These are phyloP conservation scores for Choreutis nemorana DNA, from an alignment of 2,888 invertebrate species.

Conservation along the genomic window DNA sequence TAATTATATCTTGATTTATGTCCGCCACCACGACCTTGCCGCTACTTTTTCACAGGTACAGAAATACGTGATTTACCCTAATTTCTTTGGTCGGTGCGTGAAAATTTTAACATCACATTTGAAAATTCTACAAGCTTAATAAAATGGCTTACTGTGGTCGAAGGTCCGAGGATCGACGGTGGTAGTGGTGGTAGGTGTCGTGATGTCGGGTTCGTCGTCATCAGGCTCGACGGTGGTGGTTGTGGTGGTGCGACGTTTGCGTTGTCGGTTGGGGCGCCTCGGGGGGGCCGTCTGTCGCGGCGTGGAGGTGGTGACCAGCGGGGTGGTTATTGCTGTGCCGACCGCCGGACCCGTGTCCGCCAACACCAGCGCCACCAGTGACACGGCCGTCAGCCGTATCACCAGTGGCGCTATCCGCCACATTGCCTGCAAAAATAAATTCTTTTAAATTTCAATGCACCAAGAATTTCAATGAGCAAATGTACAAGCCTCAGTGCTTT, in stretches of 20 bases:
- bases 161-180: slow-evolving; percentile 42
- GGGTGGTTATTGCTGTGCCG: slow-evolving; percentile 11
- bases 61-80: too few species aligned
- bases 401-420: slow-evolving; percentile 52
- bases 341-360: slow-evolving; percentile 33
- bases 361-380: slow-evolving; percentile 55
- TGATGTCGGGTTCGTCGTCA: slow-evolving; percentile 30
- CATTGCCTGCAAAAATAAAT: too few species aligned
- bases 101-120: too few species aligned
- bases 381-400: slow-evolving; percentile 41
- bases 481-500: too few species aligned
- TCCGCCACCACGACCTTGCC: too few species aligned
- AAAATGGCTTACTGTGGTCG: slow-evolving; percentile 45
- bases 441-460: too few species aligned
- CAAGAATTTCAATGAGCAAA: too few species aligned
- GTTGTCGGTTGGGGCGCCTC: slow-evolving; percentile 23
- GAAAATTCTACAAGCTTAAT: slow-evolving; percentile 3
- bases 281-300: slow-evolving; percentile 14
- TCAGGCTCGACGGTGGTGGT: slow-evolving; percentile 26
- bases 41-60: too few species aligned
- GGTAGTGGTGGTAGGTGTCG: slow-evolving; percentile 33
- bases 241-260: slow-evolving; percentile 35
- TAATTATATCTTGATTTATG: slow-evolving; percentile 32
- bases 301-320: slow-evolving; percentile 10
- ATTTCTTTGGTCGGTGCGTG: too few species aligned